Evolutionary conservation across 2,888 invertebrate genomes (phyloP), one percentile per base, ranked within the genome.

Genomic region (Clivina fossor): DNA sequence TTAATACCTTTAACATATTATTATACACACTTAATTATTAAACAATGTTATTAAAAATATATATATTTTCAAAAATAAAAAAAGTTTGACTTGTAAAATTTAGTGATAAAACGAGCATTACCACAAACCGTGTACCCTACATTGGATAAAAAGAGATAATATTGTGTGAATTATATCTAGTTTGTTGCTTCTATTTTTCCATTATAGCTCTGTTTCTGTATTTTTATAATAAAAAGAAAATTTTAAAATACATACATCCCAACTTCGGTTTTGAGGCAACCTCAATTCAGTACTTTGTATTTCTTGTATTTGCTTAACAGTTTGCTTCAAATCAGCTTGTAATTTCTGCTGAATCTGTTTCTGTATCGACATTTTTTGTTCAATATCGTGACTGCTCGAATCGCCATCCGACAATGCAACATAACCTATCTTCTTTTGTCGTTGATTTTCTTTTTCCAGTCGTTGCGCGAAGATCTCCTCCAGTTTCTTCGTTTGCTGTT

Each of bases 281-380:
- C 74, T 63, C 58, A 71, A 62, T 63, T 76, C 76, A 50, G 73
- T 74, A 60, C 73, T 73, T 64, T 75, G 75, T 51, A 74, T 74
- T 60, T 76, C 76, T 64, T 76, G 76, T 49, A 76, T 76, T 54
- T 74, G 74, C 60, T 75, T 75, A 13, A 76, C 76, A 8, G 76
- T 76, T 60, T 75, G 72, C 59, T 75, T 73, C 60, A 76, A 65
- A 67, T 76, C 76, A 8, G 74, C 74, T 38, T 76, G 74, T 35
- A 76, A 60, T 62, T 75, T 76, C 55, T 72, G 73, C 56, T 76
- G 75, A 46, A 76, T 69, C 62, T 75, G 74, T 57, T 71, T 71
- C 58, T 74, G 74, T n/a, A 73, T 64, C 56, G 64, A 59, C 67
- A 74, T 68, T 59, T 74, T 72, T 60, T 74, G 71, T 22, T 74